Conservation (phyloP, 2,797 vertebrate species). For the Platalea minor region DNA sequence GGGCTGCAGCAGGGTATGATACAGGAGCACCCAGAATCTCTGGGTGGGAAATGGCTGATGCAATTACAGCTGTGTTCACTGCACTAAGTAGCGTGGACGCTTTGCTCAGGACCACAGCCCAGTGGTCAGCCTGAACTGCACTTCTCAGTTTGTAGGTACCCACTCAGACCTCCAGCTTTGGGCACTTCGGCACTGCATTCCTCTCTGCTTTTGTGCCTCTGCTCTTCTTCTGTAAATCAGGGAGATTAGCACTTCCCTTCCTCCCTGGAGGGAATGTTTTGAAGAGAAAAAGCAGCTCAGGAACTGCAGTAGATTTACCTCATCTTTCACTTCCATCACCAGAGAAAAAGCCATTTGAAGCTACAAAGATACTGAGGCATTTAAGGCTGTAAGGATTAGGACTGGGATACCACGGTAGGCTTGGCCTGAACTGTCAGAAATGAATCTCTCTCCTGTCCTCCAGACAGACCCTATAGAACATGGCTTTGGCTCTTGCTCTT, state of each 20-base stretch:
- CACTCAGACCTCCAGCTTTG: neutral
- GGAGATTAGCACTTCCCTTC: neutral
- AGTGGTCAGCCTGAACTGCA: neutral
- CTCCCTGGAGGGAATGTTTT: neutral
- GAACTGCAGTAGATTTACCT: neutral
- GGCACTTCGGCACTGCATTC: neutral
- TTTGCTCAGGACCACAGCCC: neutral
- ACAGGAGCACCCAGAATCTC: neutral
- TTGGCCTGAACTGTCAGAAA: neutral
- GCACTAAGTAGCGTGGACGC: fast-evolving
- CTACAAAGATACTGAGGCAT: neutral
- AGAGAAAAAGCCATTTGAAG: neutral
- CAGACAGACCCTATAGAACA: neutral
- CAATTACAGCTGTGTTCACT: neutral
- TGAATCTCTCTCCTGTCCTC: neutral
- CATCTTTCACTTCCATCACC: neutral
- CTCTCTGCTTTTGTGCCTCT: neutral
- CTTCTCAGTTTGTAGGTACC: neutral
- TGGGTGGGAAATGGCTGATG: neutral
- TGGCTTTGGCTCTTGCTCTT: neutral
- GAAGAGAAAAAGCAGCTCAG: neutral
- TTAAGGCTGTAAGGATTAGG: neutral
- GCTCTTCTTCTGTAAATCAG: neutral
- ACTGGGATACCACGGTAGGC: neutral
- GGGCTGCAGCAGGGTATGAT: neutral